Evolutionary conservation across 1,140 invertebrate species (phyloP), one percentile per base, ranked within the genome.

Genomic region (Apocrypta bakeri): DNA sequence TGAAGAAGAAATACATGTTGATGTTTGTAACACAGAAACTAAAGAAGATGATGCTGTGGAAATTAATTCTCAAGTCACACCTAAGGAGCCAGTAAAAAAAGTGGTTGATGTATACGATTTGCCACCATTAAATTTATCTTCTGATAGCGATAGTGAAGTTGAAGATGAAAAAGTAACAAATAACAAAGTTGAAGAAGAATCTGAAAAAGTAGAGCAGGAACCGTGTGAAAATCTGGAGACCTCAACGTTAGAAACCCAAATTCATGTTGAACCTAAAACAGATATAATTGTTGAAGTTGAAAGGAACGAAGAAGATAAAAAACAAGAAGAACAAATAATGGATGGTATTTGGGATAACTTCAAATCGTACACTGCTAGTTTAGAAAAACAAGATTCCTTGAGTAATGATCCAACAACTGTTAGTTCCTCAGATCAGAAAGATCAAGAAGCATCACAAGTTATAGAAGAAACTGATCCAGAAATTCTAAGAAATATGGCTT

Each of bases 261-360:
- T 71, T 17, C 21, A n/a, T 33, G 42, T 68, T 21, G 85, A 86
- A 24, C 76, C 79, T 4, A 56, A n/a, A 0, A 79, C 25, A 4
- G 86, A 88, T 4, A 88, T 75, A 14, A 86, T 89, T 56, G 88
- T 88, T 21, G 88, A 90, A 33, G 87, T 88, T 4, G 88, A 89
- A 40, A 85, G 85, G 24, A 90, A 92, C 79, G 90, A 92, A 81
- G 92, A 93, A 72, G 90, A 93, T 25, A 92, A 93, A 85, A 86
- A 91, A 61, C 87, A 92, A 61, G 89, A 91, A 27, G 90, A 88
- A 0, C 87, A 89, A 48, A 91, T 91, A 81, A 93, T 94, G 86
- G 93, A 94, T 84, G 95, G 95, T n/a, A 96, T 96, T 88, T 96
- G 96, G 96, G 95, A 97, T 86, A 96, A 96, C 88, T 96, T 97